Base-by-base conservation (phyloP, 2,113 vertebrate species). In the Peromyscus leucopus region DNA sequence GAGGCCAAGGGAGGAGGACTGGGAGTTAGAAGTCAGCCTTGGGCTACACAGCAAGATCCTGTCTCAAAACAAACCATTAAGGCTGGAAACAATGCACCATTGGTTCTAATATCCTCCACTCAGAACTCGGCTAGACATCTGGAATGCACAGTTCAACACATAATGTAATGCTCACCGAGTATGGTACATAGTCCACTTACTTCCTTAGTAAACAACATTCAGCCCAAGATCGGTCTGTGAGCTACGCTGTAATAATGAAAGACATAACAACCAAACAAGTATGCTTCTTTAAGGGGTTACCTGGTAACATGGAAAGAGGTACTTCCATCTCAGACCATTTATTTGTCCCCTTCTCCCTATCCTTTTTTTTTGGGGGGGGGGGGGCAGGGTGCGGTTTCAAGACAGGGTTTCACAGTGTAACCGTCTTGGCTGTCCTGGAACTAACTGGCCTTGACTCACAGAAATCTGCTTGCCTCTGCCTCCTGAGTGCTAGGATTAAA, bases 131-230 rank as follows among this genome's bases (percentile, higher is more conserved):
- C 42, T 55, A 72, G 82, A 89, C 10, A 57, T 31, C 79, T 65
- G 83, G 74, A 86, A 89, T 19, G 55, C 90, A 82, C 6, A 89
- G 51, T 61, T 67, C 48, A 93, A 90, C 26, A 94, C 75, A 88
- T 17, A 75, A 86, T 10, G 4, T 9, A 36, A 85, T 26, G 33
- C 15, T 61, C 31, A 42, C 12, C 16, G 72, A 82, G 72, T 55
- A 94, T 42, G 57, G 85, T 13, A 12, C 19, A 95, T 26, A 84
- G 89, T 71, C 90, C 46, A 97, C 51, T 82, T 83, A 83, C 36
- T 48, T 86, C 55, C 61, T 63, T 6, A 67, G 51, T 51, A 67
- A 48, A 80, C n/a, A 69, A 28, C 78, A 89, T 46, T 93, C 90
- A 96, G 89, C 46, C 74, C 69, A 9, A 83, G 33, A 79, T 2